A percentile compares a stretch with the other conserved stretches of the same genome.
Conservation (phyloP, 2,888 invertebrate genomes). For the Elegia similella region DNA sequence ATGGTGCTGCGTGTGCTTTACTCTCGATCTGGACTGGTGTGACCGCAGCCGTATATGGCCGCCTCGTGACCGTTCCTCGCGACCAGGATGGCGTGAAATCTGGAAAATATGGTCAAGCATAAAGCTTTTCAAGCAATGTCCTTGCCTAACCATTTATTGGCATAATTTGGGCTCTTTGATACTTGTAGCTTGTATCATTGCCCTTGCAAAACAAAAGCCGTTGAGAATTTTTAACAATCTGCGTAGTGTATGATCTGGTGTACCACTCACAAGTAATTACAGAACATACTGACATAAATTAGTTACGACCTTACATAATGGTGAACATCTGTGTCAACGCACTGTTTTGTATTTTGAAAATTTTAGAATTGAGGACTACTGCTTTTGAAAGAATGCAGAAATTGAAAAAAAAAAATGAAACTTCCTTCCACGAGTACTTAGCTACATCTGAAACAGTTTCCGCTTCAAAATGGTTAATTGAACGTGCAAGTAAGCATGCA, state of each 20-base stretch:
- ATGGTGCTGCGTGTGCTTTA: slow-evolving; percentile 48
- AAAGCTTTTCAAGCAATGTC: not conserved
- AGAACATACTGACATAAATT: slow-evolving; percentile 57
- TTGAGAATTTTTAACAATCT: not conserved
- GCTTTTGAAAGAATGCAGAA: not conserved
- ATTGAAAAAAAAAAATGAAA: not conserved
- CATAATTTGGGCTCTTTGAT: not conserved
- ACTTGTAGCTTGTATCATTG: not conserved
- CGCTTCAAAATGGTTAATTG: slow-evolving; percentile 6
- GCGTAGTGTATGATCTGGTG: not conserved
- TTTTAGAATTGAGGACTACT: not conserved
- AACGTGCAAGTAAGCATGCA: slow-evolving; percentile 10
- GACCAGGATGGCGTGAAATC: slow-evolving; percentile 43
- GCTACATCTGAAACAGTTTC: slow-evolving; percentile 7
- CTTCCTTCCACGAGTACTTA: not conserved
- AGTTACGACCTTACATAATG: slow-evolving; percentile 58
- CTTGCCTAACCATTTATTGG: not conserved
- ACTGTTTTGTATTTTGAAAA: slow-evolving; percentile 39
- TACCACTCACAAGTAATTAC: slow-evolving; percentile 35
- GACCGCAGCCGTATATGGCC: slow-evolving; percentile 52
- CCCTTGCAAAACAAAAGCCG: not conserved
- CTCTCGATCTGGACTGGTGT: slow-evolving; percentile 45
- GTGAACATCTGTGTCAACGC: slow-evolving; percentile 74
- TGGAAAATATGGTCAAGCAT: slow-evolving; percentile 36
- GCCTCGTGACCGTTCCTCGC: slow-evolving; percentile 46